Percentiles rank a stretch among this genome's conserved stretches.
Evolutionary conservation across 37 sponge, comb jelly and placozoan genomes (phyloP).

Genomic region (Crambe crambe): DNA sequence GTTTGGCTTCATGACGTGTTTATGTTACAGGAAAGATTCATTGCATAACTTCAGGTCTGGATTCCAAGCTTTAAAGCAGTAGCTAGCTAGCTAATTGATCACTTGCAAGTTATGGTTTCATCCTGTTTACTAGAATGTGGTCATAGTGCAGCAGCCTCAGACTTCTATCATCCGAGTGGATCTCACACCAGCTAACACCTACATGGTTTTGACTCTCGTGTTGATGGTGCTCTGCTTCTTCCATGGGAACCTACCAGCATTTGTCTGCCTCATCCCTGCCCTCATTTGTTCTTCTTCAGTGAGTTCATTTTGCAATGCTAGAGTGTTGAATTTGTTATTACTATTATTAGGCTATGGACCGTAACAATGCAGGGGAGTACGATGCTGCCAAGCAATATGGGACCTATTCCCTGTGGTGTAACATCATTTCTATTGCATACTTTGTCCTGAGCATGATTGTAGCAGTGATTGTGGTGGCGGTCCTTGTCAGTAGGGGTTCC

Average conservation of each 20-base stretch:
- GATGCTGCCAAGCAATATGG: slow-evolving; percentile 15
- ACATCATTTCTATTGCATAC: not conserved
- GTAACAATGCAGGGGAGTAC: slow-evolving; percentile 33
- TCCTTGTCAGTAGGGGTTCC: not conserved
- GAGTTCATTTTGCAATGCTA: not conserved
- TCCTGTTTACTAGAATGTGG: slow-evolving; percentile 11
- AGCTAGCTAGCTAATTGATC: no score
- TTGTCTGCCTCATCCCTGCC: slow-evolving; percentile 22
- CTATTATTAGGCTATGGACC: slow-evolving; percentile 1
- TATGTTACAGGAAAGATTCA: no score
- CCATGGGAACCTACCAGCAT: slow-evolving; percentile 23
- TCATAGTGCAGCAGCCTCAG: slow-evolving; percentile 35
- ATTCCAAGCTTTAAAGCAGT: no score
- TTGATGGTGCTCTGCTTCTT: slow-evolving; percentile 33
- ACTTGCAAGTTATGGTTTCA: not conserved
- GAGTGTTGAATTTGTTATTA: not conserved
- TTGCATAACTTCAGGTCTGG: no score
- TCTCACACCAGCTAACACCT: not conserved
- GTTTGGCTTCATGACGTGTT: no score
- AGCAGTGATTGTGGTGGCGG: not conserved
- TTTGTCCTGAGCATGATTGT: not conserved
- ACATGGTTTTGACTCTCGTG: slow-evolving; percentile 6
- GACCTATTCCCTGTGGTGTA: slow-evolving; percentile 9
- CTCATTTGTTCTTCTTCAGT: slow-evolving; percentile 23
- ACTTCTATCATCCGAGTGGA: not conserved